phyloP scores from a whole-genome alignment of 2,113 vertebrate species.

The Scomber japonicus region DNA sequence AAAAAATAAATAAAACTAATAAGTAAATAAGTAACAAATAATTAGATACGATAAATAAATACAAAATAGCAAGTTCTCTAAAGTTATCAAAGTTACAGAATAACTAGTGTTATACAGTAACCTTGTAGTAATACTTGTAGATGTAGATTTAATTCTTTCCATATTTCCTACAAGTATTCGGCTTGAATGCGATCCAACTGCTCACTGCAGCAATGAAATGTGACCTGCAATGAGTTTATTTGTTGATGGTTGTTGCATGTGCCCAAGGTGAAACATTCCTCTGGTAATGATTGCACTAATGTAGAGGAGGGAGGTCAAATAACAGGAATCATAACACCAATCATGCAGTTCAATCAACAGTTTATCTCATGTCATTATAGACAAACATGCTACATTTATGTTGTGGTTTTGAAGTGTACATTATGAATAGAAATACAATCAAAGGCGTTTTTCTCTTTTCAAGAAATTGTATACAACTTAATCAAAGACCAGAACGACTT shows the following conservation, averaged over 20 bases:
- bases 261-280: conserved; percentile 54
- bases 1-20: background rate
- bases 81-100: conserved; percentile 1
- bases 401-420: background rate
- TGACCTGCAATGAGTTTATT: conserved; percentile 51
- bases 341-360: conserved; percentile 16
- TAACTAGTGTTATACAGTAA: conserved; percentile 32
- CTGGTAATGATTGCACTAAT: conserved; percentile 34
- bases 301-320: conserved; percentile 11
- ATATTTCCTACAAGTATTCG: conserved; percentile 41
- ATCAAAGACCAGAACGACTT: no score
- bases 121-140: background rate
- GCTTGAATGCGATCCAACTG: conserved; percentile 33
- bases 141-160: conserved; percentile 18
- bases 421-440: background rate
- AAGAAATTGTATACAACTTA: no score
- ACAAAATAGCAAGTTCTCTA: background rate
- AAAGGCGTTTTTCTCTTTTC: background rate
- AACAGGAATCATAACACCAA: conserved; percentile 15
- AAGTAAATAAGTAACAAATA: background rate
- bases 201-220: conserved; percentile 47
- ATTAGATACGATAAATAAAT: background rate
- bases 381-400: background rate
- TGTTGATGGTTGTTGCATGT: conserved; percentile 52
- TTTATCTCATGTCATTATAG: background rate